Percentiles rank a stretch among this genome's conserved stretches.
Conservation (phyloP, 2,888 invertebrate species). For the Macaria notata region DNA sequence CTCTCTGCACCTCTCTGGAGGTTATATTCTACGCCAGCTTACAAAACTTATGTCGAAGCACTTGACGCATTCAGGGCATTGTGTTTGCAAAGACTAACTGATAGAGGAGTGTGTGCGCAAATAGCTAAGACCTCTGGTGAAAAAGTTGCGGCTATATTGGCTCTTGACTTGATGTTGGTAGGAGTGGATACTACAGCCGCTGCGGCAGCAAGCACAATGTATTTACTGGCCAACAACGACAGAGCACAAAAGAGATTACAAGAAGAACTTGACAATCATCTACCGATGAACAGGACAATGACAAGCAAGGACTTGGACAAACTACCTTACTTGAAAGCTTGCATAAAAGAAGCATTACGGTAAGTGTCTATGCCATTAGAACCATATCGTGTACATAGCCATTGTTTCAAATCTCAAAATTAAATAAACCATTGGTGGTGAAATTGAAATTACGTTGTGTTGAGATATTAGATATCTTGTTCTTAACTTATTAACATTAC, state of each 20-base stretch:
- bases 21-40: slow-evolving; percentile 86
- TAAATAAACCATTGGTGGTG: background rate
- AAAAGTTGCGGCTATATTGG: slow-evolving; percentile 85
- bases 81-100: slow-evolving; percentile 68
- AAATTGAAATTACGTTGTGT: background rate
- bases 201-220: slow-evolving; percentile 88
- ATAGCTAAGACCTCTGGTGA: slow-evolving; percentile 62
- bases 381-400: slow-evolving; percentile 3
- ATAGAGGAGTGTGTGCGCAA: slow-evolving; percentile 71
- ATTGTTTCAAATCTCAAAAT: slow-evolving; percentile 1
- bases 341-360: slow-evolving; percentile 90
- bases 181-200: slow-evolving; percentile 93
- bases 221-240: slow-evolving; percentile 87
- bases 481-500: too few species aligned
- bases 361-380: slow-evolving; percentile 47
- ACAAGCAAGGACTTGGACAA: slow-evolving; percentile 83
- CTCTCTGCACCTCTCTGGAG: slow-evolving; percentile 89
- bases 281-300: slow-evolving; percentile 81
- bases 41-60: slow-evolving; percentile 86
- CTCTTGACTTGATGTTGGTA: slow-evolving; percentile 89
- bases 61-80: slow-evolving; percentile 87
- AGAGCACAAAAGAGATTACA: slow-evolving; percentile 85
- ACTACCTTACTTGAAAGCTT: slow-evolving; percentile 87
- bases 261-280: slow-evolving; percentile 81
- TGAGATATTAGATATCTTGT: slow-evolving; percentile 8